A percentile compares a stretch with the other conserved stretches of the same genome.
Conservation (phyloP, 2,888 invertebrate species). For the Acanthococcus lagerstroemiae region DNA sequence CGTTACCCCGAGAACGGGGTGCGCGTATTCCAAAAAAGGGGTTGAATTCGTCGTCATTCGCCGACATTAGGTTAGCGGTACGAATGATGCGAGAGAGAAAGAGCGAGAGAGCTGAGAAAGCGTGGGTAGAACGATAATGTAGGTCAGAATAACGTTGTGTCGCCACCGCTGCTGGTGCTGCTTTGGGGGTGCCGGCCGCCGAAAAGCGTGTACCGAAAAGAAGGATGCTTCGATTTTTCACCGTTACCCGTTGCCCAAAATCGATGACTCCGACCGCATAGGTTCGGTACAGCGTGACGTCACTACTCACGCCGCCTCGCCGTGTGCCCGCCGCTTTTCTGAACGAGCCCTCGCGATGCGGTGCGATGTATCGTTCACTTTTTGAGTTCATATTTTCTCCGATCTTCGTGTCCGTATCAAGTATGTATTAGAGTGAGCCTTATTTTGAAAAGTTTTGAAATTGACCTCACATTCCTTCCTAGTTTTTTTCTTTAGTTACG, state of each 20-base stretch:
- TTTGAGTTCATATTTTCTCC: too few relatives aligned
- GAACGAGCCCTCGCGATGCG: too few relatives aligned
- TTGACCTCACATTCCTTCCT: too few relatives aligned
- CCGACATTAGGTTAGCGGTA: not conserved
- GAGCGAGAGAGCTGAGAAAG: not conserved
- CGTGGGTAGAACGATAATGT: conserved; percentile 2
- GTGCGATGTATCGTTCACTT: too few relatives aligned
- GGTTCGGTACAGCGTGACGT: not conserved
- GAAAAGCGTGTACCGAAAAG: not conserved
- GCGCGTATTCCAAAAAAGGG: not conserved
- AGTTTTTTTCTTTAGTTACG: too few relatives aligned
- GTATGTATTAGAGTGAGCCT: too few relatives aligned
- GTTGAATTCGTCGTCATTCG: not conserved
- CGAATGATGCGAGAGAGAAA: not conserved
- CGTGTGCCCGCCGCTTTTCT: not conserved
- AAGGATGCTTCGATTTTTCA: not conserved
- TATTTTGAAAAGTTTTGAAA: too few relatives aligned
- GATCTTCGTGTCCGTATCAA: too few relatives aligned
- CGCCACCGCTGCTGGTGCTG: too few relatives aligned
- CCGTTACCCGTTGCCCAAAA: not conserved
- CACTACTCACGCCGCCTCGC: not conserved
- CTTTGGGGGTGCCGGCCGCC: not conserved
- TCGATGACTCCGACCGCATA: not conserved
- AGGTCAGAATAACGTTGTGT: conserved; percentile 1
- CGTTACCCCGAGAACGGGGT: not conserved